Evolutionary conservation across 2,888 invertebrate genomes (phyloP).

Genomic region (Luffia ferchaultella): DNA sequence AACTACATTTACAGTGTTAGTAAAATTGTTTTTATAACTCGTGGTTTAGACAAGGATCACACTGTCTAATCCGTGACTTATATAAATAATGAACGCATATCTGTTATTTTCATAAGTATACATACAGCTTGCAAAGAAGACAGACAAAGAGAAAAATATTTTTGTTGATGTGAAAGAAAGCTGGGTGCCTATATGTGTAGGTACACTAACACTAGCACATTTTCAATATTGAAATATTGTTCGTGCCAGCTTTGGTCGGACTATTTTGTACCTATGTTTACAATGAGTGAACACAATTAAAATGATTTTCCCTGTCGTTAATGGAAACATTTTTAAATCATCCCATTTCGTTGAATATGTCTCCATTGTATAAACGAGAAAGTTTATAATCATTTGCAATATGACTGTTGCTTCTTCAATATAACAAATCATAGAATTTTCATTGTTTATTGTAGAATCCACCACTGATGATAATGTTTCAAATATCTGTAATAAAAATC

Average conservation of each 20-base stretch:
- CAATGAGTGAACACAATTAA: slow-evolving; percentile 51
- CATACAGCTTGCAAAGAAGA: too few relatives aligned
- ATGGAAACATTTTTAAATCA: slow-evolving; percentile 32
- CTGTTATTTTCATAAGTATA: too few relatives aligned
- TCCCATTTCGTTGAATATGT: not conserved
- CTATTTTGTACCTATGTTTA: slow-evolving; percentile 44
- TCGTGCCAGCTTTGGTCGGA: slow-evolving; percentile 1
- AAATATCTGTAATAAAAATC: not conserved
- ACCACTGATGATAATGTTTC: not conserved
- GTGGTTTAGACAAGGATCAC: too few relatives aligned
- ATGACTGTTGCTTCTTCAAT: not conserved
- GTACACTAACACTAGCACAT: too few relatives aligned
- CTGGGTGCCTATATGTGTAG: too few relatives aligned
- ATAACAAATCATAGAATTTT: not conserved
- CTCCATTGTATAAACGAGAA: not conserved
- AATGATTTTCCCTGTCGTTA: slow-evolving; percentile 36
- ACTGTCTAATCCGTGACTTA: too few relatives aligned
- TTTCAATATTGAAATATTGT: too few relatives aligned
- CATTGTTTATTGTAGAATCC: not conserved
- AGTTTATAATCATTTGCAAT: not conserved
- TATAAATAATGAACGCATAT: too few relatives aligned
- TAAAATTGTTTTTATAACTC: too few relatives aligned
- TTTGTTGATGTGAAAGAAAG: too few relatives aligned
- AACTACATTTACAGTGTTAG: too few relatives aligned
- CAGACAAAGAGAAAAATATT: too few relatives aligned